Conservation (phyloP, 2,113 vertebrate species). For the Murina feae region DNA sequence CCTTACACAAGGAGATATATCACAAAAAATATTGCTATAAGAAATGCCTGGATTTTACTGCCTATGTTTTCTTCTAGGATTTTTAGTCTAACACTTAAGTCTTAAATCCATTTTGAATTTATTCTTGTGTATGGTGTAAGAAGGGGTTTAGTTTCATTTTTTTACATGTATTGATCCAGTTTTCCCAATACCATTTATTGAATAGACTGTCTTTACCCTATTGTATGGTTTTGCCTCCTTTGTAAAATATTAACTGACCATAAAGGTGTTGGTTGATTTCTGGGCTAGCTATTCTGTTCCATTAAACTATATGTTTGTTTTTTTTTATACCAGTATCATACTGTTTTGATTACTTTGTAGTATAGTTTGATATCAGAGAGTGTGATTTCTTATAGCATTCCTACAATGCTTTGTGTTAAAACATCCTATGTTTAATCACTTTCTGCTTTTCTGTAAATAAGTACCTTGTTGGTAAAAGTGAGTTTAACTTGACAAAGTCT, state of each 20-base stretch:
- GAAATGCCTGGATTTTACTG: background rate
- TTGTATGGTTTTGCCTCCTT: background rate
- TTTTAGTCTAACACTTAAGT: background rate
- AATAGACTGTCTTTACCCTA: background rate
- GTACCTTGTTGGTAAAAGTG: slow-evolving; percentile 55
- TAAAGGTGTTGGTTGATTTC: background rate
- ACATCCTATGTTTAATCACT: background rate
- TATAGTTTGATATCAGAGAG: background rate
- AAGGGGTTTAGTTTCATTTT: background rate
- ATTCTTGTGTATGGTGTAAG: background rate
- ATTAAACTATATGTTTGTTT: background rate
- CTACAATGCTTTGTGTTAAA: background rate
- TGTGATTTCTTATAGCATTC: background rate
- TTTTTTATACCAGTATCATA: background rate
- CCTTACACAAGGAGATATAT: background rate
- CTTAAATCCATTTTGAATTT: background rate
- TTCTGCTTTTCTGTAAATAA: slow-evolving; percentile 57
- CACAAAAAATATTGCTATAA: background rate
- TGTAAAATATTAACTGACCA: background rate
- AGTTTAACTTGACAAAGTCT: slow-evolving; percentile 60
- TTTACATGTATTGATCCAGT: background rate
- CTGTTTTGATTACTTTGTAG: background rate
- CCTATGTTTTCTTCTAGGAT: background rate
- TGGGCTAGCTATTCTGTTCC: background rate
- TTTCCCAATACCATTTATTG: background rate